Percentiles rank a stretch among this genome's conserved stretches.
Evolutionary conservation across 2,113 vertebrate genomes (phyloP).

Genomic region (Motacilla alba): DNA sequence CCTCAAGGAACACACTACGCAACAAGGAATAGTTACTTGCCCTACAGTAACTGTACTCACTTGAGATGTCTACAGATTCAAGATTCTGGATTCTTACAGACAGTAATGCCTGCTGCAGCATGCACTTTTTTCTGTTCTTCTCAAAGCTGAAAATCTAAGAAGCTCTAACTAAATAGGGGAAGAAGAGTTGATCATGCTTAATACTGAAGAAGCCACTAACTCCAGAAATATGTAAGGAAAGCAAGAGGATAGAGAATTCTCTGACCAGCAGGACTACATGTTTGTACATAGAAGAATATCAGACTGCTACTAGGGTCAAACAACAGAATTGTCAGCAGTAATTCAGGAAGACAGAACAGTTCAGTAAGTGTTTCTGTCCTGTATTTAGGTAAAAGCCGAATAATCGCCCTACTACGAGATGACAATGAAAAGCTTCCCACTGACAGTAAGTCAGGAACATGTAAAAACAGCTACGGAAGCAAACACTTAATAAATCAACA

Average conservation of each 20-base stretch:
- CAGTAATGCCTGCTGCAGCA: not conserved
- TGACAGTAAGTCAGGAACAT: not conserved
- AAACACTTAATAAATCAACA: constrained; percentile 17
- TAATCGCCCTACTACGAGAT: not conserved
- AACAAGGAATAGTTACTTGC: not conserved
- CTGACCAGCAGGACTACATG: not conserved
- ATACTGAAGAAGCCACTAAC: not conserved
- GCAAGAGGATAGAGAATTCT: not conserved
- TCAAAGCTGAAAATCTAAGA: not conserved
- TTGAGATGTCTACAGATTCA: not conserved
- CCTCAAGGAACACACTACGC: not conserved
- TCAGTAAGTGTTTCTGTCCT: not conserved
- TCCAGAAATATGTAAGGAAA: not conserved
- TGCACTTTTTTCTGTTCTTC: not conserved
- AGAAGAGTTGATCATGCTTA: not conserved
- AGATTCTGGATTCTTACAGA: not conserved
- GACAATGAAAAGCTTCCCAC: not conserved
- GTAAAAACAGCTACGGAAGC: not conserved
- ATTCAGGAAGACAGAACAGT: not conserved
- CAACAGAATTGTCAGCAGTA: not conserved
- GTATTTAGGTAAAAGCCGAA: not conserved
- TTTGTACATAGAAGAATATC: not conserved
- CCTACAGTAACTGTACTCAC: not conserved
- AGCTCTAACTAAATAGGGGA: not conserved
- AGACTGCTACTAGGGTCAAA: not conserved